These are phyloP conservation scores for Candoia aspera DNA, from an alignment of 2,113 vertebrate species.

Conservation along the genomic window DNA sequence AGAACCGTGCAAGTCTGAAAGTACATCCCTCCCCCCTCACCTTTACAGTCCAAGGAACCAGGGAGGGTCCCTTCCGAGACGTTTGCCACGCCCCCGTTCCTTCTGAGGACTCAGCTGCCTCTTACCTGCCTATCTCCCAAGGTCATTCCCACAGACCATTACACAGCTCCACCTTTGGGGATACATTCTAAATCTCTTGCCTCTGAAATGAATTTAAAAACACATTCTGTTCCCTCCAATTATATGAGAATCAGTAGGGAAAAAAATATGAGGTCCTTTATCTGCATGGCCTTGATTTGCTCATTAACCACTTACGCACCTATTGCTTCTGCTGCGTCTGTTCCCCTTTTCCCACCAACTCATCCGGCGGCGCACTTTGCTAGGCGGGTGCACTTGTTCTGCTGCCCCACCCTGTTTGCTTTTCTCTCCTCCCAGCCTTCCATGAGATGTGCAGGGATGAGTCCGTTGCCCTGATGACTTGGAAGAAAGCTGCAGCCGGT, in stretches of 20 bases:
- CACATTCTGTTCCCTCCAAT: neutral
- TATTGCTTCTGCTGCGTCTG: neutral
- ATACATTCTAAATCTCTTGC: neutral
- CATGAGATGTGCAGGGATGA: slow-evolving; percentile 96
- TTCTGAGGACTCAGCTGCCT: neutral
- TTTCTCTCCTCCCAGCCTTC: slow-evolving; percentile 72
- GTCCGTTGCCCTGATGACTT: slow-evolving; percentile 86
- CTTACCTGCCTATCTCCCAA: neutral
- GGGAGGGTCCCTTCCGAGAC: neutral
- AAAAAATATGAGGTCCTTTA: neutral
- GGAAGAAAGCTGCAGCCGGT: slow-evolving; percentile 94
- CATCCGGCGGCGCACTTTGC: no score
- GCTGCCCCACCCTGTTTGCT: no score
- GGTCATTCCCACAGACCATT: neutral
- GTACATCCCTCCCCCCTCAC: neutral
- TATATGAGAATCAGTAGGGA: neutral
- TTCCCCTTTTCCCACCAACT: neutral
- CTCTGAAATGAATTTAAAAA: neutral
- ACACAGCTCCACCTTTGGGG: neutral
- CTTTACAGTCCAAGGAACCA: neutral
- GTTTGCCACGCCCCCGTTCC: neutral
- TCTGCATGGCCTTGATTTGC: neutral
- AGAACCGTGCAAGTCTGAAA: neutral
- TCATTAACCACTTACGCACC: neutral
- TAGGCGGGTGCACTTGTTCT: neutral